Evolutionary conservation across 2,888 invertebrate species (phyloP), one percentile per base, ranked within the genome.

Genomic region (Cistogaster globosa): DNA sequence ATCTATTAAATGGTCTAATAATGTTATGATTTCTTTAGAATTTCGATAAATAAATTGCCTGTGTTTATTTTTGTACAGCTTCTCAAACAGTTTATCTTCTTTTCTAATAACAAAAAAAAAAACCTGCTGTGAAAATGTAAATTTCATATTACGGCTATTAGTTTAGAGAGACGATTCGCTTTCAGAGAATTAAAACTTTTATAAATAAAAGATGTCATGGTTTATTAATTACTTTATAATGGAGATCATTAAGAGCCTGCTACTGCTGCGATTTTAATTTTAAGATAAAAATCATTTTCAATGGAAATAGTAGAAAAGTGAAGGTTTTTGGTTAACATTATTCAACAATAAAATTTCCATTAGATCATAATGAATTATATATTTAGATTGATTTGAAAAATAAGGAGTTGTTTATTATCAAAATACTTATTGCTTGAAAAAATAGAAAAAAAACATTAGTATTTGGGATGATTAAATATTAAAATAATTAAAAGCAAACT

Each of bases 171-270:
- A 82, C 48, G 18, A 20, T 53, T 82, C 14, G 36, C 45, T 71
- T 68, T 76, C 82, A 38, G 32, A 16, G 16, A 14, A 60, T 38
- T 69, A 55, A 53, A 51, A 45, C 22, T 36, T 76, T 57, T 22
- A 68, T 32, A 57, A 76, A 69, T 57, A 57, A 71, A 18, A 85
- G 45, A 82, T 85, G 85, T 85, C 85, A 85, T 78, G 82, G 63
- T 62, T 85, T 82, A 85, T 85, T 85, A 85, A 85, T 85, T 85
- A 82, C 82, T 82, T 82, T 85, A 85, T 85, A 85, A 85, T 85
- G 75, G 69, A 65, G 82, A 85, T 82, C 82, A 85, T 85, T 85
- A 82, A 76, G 82, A 74, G 51, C 22, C 69, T 57, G 85, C 85
- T 85, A 85, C 85, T 85, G 75, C 85, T 85, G 82, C 79, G 85